Base-by-base conservation (phyloP, 2,797 vertebrate genomes). In the Buphagus erythrorhynchus region DNA sequence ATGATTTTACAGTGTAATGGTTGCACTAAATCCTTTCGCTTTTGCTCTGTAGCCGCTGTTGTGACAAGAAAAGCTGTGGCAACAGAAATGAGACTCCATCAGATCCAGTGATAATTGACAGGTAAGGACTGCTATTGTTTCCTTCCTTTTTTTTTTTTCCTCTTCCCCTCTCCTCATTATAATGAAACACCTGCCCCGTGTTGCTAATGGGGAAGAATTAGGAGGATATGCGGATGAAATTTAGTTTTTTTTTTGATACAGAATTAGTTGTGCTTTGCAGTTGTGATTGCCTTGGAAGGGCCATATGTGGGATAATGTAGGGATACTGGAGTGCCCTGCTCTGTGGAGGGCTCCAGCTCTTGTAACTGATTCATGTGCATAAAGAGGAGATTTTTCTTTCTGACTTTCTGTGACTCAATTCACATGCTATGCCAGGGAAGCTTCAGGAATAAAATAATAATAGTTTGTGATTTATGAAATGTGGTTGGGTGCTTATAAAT, bases 41-140 rank as follows among this genome's bases (percentile, higher is more conserved):
- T 98, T 98, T 98, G 97, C 97, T 98, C 97, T 79, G 63, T 95
- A 98, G 98, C 97, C 98, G 98, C 96, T 99, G 99, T 98, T 99
- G 99, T 98, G 99, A 99, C 99, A 99, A 99, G 99, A 99, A 99
- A 98, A 99, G 99, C 98, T 99, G 99, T 95, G 99, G 99, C 97
- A 99, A 99, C 98, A 99, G 99, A 98, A 99, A 99, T 97, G 99
- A 99, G 99, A 99, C 99, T 94, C 99, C 99, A 96, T 99, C 99
- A 96, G 99, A 99, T 98, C 99, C 99, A 88, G 99, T 99, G 98
- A 99, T 99, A 99, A 99, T 99, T 98, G 99, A 99, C 99, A 99
- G 99, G 99, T 99, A 99, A 98, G 99, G 97, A 97, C 97, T 98
- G 97, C 97, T 97, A 97, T 98, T 97, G 97, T 98, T 98, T 98